Evolutionary conservation across 2,888 invertebrate species (phyloP).

Genomic region (Halocaridina rubra): DNA sequence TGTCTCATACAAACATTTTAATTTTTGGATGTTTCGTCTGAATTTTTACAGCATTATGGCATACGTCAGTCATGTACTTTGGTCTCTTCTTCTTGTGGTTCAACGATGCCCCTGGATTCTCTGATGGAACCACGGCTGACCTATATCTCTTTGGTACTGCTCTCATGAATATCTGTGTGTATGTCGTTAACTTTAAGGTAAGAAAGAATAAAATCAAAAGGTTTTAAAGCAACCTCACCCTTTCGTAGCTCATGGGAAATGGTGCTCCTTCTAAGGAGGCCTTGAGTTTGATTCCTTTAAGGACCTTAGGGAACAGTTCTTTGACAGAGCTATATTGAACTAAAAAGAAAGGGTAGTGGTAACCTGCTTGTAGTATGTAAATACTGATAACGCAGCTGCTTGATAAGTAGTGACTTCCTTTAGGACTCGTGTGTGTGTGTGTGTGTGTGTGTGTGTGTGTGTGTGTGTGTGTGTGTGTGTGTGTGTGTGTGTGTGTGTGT

Average conservation of each 20-base stretch:
- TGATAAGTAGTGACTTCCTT: too few relatives aligned
- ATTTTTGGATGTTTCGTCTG: too few relatives aligned
- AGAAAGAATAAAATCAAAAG: background rate
- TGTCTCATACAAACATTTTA: too few relatives aligned
- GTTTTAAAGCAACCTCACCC: too few relatives aligned
- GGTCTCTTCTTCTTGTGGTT: conserved; percentile 68
- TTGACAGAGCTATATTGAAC: too few relatives aligned
- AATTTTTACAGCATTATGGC: conserved; percentile 74
- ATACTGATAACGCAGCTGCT: background rate
- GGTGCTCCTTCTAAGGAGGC: too few relatives aligned
- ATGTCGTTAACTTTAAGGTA: conserved; percentile 74
- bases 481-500: background rate
- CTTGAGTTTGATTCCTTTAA: too few relatives aligned
- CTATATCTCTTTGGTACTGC: conserved; percentile 75
- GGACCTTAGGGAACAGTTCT: too few relatives aligned
- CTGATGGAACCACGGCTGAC: conserved; percentile 65
- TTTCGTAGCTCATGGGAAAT: too few relatives aligned
- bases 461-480: background rate
- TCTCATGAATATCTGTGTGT: conserved; percentile 73
- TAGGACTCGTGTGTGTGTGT: too few relatives aligned
- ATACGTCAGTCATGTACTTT: conserved; percentile 75
- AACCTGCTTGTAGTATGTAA: background rate
- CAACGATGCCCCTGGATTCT: conserved; percentile 58
- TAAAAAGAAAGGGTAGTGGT: background rate
- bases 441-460: background rate